Conservation (phyloP, 2,888 invertebrate species). For the Ichneumoninae sp. region DNA sequence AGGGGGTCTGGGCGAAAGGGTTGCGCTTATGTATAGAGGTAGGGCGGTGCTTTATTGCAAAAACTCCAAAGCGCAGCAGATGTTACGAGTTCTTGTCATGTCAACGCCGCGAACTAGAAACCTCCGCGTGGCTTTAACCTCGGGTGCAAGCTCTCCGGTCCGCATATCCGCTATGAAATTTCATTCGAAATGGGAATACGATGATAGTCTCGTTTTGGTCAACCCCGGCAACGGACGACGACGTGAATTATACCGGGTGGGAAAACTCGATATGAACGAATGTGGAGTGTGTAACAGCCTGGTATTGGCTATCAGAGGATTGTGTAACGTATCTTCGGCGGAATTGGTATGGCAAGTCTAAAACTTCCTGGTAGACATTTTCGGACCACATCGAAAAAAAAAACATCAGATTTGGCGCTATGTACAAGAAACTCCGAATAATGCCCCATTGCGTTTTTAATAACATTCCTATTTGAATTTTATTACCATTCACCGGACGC, state of each 20-base stretch:
- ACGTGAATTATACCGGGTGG: constrained; percentile 62
- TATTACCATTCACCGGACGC: neutral
- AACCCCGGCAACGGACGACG: constrained; percentile 51
- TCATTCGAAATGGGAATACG: constrained; percentile 70
- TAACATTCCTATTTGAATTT: neutral
- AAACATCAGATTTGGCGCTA: neutral
- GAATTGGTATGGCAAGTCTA: neutral
- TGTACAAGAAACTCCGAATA: neutral
- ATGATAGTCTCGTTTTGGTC: constrained; percentile 66
- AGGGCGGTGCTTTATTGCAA: constrained; percentile 80
- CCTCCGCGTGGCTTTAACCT: constrained; percentile 56
- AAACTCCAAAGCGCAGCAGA: constrained; percentile 81
- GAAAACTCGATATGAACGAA: constrained; percentile 56
- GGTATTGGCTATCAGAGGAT: neutral
- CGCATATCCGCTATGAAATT: constrained; percentile 70
- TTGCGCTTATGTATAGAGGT: constrained; percentile 55
- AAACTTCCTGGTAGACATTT: neutral
- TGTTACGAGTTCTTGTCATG: constrained; percentile 77
- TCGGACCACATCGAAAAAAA: neutral
- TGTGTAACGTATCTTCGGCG: neutral
- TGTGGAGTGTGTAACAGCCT: neutral
- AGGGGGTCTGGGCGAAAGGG: constrained; percentile 56
- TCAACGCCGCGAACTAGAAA: constrained; percentile 36
- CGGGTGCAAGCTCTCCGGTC: constrained; percentile 61
- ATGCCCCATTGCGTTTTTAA: neutral